Evolutionary conservation across 2,113 vertebrate genomes (phyloP), one percentile per base, ranked within the genome.

Genomic region (Hypomesus transpacificus): DNA sequence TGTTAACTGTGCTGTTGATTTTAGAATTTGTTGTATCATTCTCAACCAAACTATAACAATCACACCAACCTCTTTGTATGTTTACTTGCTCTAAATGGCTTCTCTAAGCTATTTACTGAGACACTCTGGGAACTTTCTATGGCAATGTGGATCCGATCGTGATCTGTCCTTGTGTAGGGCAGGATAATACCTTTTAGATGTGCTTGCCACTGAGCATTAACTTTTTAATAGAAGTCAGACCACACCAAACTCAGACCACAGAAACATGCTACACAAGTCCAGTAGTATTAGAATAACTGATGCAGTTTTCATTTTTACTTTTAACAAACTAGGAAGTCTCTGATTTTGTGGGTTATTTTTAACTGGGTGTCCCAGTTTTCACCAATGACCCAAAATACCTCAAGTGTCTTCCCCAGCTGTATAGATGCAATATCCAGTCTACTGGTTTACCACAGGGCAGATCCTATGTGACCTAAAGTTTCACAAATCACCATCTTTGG

Each of bases 381-480:
- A 5, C 61, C 22, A 70, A 51, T 5, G 74, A 68, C 51, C 28
- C 51, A 64, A 16, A 61, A 72, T 65, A 13, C 65, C 16, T 28
- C 11, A 20, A 73, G 70, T 78, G 69, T 82, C 76, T 87, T 73
- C 66, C 66, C 53, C 77, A 75, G 77, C 74, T 74, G 74, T 79
- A 69, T 82, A 64, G 80, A 68, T 69, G 76, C 70, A 74, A 66
- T 46, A 8, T 26, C 20, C 64, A 66, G 61, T 77, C 53, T 76
- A 53, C n/a, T 57, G 16, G 76, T 80, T 75, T 78, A 79, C 65
- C 8, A 14, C 34, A 69, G 8, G 65, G 18, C 22, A 52, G 28
- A 69, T 71, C 11, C 17, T 14, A 67, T 74, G 54, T 59, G 17
- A 14, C 61, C 70, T 28, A n/a, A 46, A 56, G 28, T 13, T 16